Base-by-base conservation (phyloP, 2,797 vertebrate species). In the Cuniculus paca region DNA sequence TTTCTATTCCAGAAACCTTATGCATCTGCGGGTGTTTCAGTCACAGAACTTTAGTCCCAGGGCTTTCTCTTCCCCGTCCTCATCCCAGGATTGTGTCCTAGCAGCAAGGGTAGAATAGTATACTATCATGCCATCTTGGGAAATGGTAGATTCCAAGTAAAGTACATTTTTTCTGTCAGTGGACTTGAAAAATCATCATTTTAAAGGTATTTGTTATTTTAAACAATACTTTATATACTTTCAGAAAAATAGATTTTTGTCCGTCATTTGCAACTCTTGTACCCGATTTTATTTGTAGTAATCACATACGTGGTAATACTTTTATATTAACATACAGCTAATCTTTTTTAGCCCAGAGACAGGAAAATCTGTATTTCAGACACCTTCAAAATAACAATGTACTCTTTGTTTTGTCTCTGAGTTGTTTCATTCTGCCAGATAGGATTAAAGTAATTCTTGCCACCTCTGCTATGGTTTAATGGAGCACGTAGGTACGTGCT, bases 381-480 rank as follows among this genome's bases (percentile, higher is more conserved):
- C 52, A 75, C 58, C 31, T 89, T 88, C 2, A 84, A 89, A 92
- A 74, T 89, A 77, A 88, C 36, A 92, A 8, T 65, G 60, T 70
- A 13, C 54, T 95, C 77, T 97, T 95, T 96, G 63, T 96, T 94
- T 98, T 75, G 6, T 91, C 52, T 95, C 78, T 91, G 58, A 87
- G 79, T 70, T 94, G 22, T 70, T 36, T 92, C 87, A 45, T 88
- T 94, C 82, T 93, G 34, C 79, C 31, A 74, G 61, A 3, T 86
- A 77, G 52, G 50, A 90, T 75, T 95, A 89, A 94, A 96, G 60
- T 94, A 90, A 92, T 93, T 92, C 31, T 34, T 91, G 74, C 77
- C 56, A 58, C 68, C 28, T 90, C 65, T n/a, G 8, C 20, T 39
- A 0, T 5, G 19, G 74, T 80, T 85, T 81, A 95, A 79, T 82